Percentiles rank a stretch among this genome's conserved stretches.
phyloP scores from a whole-genome alignment of 1,140 invertebrate genomes.

The Drosophila arawakana region DNA sequence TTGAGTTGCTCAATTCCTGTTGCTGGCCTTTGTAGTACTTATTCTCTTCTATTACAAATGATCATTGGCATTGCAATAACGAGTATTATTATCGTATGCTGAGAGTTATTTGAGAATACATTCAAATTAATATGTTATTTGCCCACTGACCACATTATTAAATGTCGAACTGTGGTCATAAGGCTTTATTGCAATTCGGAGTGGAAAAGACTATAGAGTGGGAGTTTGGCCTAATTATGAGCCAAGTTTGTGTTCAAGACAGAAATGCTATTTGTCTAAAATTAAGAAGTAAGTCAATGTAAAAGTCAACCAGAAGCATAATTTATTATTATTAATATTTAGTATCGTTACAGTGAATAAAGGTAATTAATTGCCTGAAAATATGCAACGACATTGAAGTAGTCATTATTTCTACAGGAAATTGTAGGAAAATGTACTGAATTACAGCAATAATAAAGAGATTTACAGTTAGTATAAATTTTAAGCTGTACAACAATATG shows the following conservation, averaged over 20 bases:
- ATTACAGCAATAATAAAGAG: neutral
- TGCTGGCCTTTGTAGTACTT: neutral
- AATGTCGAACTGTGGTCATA: constrained; percentile 8
- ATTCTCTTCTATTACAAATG: constrained; percentile 21
- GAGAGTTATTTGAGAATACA: constrained; percentile 1
- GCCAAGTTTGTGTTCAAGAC: neutral
- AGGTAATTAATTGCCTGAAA: neutral
- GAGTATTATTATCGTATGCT: constrained; percentile 18
- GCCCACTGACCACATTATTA: constrained; percentile 11
- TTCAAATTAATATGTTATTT: constrained; percentile 31
- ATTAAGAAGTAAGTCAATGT: neutral
- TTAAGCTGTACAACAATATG: too few relatives aligned
- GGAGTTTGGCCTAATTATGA: neutral
- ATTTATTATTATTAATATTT: constrained; percentile 3
- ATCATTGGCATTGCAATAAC: constrained; percentile 41
- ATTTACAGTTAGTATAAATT: too few relatives aligned
- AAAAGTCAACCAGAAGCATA: constrained; percentile 1
- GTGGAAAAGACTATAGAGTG: neutral
- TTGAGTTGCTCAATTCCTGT: constrained; percentile 5
- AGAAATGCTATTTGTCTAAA: neutral
- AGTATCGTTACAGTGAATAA: neutral
- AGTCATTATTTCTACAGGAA: too few relatives aligned
- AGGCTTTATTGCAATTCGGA: neutral
- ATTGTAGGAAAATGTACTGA: too few relatives aligned
- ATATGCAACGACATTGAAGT: neutral